Conservation (phyloP, 2,113 vertebrate genomes). For the Tupaia tana region DNA sequence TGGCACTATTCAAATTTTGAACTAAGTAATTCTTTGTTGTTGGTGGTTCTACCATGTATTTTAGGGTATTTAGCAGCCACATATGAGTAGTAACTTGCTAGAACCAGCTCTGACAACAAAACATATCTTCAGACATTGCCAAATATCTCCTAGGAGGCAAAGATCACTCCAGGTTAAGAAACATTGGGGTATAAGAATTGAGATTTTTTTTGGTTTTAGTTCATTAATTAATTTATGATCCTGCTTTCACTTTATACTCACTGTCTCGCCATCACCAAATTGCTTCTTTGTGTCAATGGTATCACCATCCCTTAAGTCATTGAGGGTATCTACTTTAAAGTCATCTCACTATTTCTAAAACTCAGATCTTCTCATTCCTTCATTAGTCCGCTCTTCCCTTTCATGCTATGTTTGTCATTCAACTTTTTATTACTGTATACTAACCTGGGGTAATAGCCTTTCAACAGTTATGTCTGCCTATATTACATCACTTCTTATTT, state of each 20-base stretch:
- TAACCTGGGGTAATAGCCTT: neutral
- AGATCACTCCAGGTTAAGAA: slow-evolving; percentile 14
- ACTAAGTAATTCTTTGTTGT: slow-evolving; percentile 18
- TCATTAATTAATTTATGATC: neutral
- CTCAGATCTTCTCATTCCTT: neutral
- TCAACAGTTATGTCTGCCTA: neutral
- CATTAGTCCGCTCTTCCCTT: neutral
- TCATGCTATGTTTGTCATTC: neutral
- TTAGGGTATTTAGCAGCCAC: neutral
- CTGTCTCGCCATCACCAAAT: neutral
- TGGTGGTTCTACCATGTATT: neutral
- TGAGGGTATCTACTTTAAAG: neutral
- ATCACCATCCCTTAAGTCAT: neutral
- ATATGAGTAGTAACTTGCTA: neutral
- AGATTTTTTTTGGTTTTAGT: neutral
- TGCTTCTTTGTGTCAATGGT: neutral
- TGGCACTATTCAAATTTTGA: neutral
- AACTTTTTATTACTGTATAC: neutral
- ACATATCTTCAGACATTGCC: slow-evolving; percentile 3
- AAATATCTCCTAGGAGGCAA: neutral
- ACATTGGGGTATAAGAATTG: neutral
- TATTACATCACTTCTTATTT: neutral
- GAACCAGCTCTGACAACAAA: neutral
- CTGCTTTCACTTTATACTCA: neutral
- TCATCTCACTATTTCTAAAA: neutral